Evolutionary conservation across 2,113 vertebrate species (phyloP), one percentile per base, ranked within the genome.

Genomic region (Recurvirostra avosetta): DNA sequence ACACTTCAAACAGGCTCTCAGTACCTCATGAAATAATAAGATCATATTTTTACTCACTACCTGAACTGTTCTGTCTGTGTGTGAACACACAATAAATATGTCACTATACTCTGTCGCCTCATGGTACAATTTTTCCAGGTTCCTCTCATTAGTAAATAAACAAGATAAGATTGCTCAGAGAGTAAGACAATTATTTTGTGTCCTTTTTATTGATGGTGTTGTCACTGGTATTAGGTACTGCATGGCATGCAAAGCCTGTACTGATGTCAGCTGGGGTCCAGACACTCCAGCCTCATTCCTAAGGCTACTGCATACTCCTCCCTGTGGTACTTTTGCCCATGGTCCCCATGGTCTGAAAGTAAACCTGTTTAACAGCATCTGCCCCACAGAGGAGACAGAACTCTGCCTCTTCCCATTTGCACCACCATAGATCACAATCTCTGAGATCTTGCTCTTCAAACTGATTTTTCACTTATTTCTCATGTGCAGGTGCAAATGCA

Each of bases 161-260:
- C 4, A 55, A 47, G 38, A 9, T 41, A 45, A 67, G 23, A 66
- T 43, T 52, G 13, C 17, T 68, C 38, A 47, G 43, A 34, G 47
- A 85, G 47, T 32, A 71, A 50, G n/a, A 32, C 6, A 41, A 8
- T 50, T 52, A 67, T 72, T 92, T 43, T 12, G 38, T 43, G 47
- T 30, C 20, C 29, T 71, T 71, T 71, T 58, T 32, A 18, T 6
- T 21, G 32, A n/a, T 30, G 41, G 17, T 1, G 0, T 26, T 1
- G 0, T 45, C 78, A 65, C 34, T 76, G 0, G 0, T 27, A 36
- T 26, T 27, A 81, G 15, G 21, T 47, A 6, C 52, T 68, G 40
- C 27, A n/a, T 0, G 3, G 45, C 2, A 4, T 16, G 12, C 70
- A 63, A 81, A 78, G 55, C 58, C 63, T 86, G 41, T 61, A 5